Base-by-base conservation (phyloP, 2,113 vertebrate species). In the Ondatra zibethicus region DNA sequence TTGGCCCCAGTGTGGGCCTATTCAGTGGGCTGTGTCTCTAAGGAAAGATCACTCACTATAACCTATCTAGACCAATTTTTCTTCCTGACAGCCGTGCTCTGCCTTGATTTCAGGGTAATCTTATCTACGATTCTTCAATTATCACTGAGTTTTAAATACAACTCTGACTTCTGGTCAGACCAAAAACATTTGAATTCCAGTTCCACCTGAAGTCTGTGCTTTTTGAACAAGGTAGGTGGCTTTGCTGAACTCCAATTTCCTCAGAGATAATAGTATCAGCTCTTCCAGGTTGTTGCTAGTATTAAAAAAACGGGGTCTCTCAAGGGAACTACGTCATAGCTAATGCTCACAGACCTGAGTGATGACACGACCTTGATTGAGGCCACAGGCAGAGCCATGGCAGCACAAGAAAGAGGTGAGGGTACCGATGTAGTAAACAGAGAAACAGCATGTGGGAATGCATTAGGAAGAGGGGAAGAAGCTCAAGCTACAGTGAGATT, bases 21-120 rank as follows among this genome's bases (percentile, higher is more conserved):
- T 85, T 50, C 58, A 55, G 52, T 7, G 7, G 4, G 89, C 27
- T 73, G 21, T 55, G 25, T 91, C 65, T 88, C 72, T 45, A 36
- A 89, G 75, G 52, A 76, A 81, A 93, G 42, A 89, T 94, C 86
- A 85, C 33, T 81, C n/a, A 11, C 55, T 70, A 0, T 63, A 88
- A 72, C 36, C 81, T 88, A n/a, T 80, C 29, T 93, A 31, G 80
- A 36, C 1, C 66, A 73, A 77, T 84, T 90, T 94, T 97, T 85
- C 65, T 90, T 88, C 80, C 63, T 72, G 73, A 91, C 70, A 73
- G 19, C 21, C 7, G 36, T 58, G 23, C 50, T 90, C 80, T 68
- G 65, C 80, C 55, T 84, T 97, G 52, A 91, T 87, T 87, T 63
- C 36, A 91, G 55, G 16, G n/a, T 42, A 86, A 13, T 19, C 82